Percentiles rank a stretch among this genome's conserved stretches.
phyloP scores from a whole-genome alignment of 2,888 invertebrate species.

The Thysanoteuthis rhombus region DNA sequence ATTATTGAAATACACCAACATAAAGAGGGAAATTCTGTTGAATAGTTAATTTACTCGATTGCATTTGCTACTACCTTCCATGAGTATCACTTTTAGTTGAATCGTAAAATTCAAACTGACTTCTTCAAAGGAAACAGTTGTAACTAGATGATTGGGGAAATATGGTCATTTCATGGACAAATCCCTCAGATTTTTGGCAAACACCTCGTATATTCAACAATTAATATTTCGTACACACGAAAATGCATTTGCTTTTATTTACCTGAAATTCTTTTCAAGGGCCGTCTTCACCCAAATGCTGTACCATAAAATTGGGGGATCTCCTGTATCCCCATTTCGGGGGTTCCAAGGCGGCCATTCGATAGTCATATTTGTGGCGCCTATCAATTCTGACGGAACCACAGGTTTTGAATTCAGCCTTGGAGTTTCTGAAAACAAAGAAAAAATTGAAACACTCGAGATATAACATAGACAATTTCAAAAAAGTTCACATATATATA shows the following conservation, averaged over 20 bases:
- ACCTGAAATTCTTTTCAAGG: conserved; percentile 34
- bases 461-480: background rate
- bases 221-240: conserved; percentile 34
- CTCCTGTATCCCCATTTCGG: conserved; percentile 54
- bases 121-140: no score
- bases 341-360: conserved; percentile 57
- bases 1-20: background rate
- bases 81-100: no score
- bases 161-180: no score
- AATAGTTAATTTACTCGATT: no score
- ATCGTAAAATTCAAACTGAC: no score
- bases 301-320: conserved; percentile 56
- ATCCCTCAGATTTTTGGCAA: no score
- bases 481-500: no score
- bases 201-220: background rate
- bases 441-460: background rate
- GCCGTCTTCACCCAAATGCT: conserved; percentile 46
- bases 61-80: no score
- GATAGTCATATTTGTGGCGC: conserved; percentile 47
- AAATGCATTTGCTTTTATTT: background rate
- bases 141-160: no score
- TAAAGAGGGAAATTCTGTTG: background rate
- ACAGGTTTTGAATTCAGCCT: conserved; percentile 49
- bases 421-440: conserved; percentile 48
- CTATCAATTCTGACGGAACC: conserved; percentile 43